phyloP scores from a whole-genome alignment of 2,888 invertebrate species.

The Acleris emargana region DNA sequence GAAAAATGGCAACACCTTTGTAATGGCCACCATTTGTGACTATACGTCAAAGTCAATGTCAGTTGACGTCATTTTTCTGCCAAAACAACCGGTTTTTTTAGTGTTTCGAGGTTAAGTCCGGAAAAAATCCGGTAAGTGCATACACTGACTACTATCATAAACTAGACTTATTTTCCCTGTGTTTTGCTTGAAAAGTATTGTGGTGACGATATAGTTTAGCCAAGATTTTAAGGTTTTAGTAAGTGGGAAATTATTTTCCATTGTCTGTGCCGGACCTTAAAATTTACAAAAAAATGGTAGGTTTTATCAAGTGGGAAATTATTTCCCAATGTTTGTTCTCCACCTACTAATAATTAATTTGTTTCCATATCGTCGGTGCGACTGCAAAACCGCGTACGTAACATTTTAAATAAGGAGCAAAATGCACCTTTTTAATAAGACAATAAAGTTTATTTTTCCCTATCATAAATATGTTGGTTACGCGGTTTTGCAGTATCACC shows the following conservation, averaged over 20 bases:
- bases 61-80: conserved; percentile 29
- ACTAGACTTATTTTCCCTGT: conserved; percentile 25
- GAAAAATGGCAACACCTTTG: background rate
- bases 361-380: too few species aligned
- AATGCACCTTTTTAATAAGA: too few species aligned
- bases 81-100: conserved; percentile 6
- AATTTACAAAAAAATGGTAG: conserved; percentile 2
- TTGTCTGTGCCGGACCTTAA: conserved; percentile 35
- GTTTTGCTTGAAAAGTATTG: conserved; percentile 11
- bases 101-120: conserved; percentile 23
- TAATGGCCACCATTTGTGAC: background rate
- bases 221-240: conserved; percentile 35
- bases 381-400: too few species aligned
- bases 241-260: conserved; percentile 39
- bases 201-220: conserved; percentile 15
- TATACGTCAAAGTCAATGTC: conserved; percentile 36
- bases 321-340: too few species aligned
- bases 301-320: too few species aligned
- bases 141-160: conserved; percentile 26
- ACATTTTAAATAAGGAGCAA: too few species aligned
- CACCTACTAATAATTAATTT: too few species aligned
- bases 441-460: too few species aligned
- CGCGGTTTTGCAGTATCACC: too few species aligned
- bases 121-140: conserved; percentile 37
- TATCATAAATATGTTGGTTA: too few species aligned